Conservation (phyloP, 2,888 invertebrate genomes). For the Lasioglossum figueresi region DNA sequence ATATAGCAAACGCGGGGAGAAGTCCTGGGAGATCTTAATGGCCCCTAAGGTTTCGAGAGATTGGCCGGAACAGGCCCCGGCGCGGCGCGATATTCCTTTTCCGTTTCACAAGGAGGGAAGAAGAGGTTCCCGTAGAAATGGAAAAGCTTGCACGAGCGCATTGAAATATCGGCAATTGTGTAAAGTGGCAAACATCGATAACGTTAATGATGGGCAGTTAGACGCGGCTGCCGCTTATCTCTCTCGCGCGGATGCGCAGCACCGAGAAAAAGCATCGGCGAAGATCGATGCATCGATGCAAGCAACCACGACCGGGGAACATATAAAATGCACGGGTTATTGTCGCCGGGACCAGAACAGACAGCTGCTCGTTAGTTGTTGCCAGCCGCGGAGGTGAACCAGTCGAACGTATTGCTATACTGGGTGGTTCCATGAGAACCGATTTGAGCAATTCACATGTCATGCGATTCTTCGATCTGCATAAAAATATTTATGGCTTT, state of each 20-base stretch:
- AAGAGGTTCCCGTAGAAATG: neutral
- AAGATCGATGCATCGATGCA: slow-evolving; percentile 61
- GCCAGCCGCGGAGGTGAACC: slow-evolving; percentile 73
- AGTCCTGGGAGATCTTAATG: neutral
- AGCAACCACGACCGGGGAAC: slow-evolving; percentile 60
- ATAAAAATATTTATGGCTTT: too few species aligned
- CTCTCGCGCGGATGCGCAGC: neutral
- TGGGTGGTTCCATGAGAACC: slow-evolving; percentile 46
- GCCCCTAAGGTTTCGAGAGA: neutral
- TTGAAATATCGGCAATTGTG: slow-evolving; percentile 28
- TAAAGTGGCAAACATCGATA: slow-evolving; percentile 44
- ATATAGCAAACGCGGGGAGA: neutral
- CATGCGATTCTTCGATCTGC: neutral
- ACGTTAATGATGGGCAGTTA: slow-evolving; percentile 51
- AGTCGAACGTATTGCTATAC: slow-evolving; percentile 65
- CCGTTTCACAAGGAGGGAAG: neutral
- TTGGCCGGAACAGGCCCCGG: neutral
- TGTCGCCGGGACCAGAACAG: slow-evolving; percentile 76
- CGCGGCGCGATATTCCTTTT: neutral
- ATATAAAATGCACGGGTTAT: slow-evolving; percentile 78
- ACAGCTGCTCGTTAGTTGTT: slow-evolving; percentile 79
- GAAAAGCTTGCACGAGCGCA: slow-evolving; percentile 13
- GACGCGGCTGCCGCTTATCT: slow-evolving; percentile 44
- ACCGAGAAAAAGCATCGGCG: slow-evolving; percentile 26
- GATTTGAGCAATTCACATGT: slow-evolving; percentile 6